These are phyloP conservation scores for Eupithecia abbreviata DNA, from an alignment of 2,888 invertebrate species.

Conservation along the genomic window DNA sequence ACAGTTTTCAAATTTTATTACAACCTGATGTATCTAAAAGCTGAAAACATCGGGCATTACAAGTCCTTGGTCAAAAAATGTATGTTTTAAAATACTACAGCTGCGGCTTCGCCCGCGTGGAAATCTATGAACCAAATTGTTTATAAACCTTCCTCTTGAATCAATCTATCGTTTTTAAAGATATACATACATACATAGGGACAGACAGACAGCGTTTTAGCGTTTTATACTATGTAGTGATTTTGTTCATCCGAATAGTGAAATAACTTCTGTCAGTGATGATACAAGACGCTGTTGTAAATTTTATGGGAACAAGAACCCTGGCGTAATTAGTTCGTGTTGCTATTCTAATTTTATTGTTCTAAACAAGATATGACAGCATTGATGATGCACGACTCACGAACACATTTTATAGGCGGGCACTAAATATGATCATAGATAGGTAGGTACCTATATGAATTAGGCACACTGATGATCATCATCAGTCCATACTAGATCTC, in stretches of 20 bases:
- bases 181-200: too few species aligned
- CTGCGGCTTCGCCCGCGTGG: too few species aligned
- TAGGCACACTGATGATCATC: background rate
- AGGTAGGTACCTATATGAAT: background rate
- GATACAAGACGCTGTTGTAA: constrained; percentile 41
- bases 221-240: too few species aligned
- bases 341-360: constrained; percentile 45
- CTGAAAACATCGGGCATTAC: too few species aligned
- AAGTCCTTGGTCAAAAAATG: too few species aligned
- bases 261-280: background rate
- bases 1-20: background rate
- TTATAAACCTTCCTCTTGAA: too few species aligned
- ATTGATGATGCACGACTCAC: constrained; percentile 29
- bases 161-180: too few species aligned
- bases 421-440: background rate
- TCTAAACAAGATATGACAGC: constrained; percentile 41
- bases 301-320: constrained; percentile 61
- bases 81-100: too few species aligned
- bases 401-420: constrained; percentile 7
- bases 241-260: background rate
- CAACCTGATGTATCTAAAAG: background rate
- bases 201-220: too few species aligned
- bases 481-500: background rate
- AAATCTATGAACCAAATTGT: too few species aligned
- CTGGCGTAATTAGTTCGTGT: constrained; percentile 45